Evolutionary conservation across 2,797 vertebrate species (phyloP), one percentile per base, ranked within the genome.

Genomic region (Danio aesculapii): DNA sequence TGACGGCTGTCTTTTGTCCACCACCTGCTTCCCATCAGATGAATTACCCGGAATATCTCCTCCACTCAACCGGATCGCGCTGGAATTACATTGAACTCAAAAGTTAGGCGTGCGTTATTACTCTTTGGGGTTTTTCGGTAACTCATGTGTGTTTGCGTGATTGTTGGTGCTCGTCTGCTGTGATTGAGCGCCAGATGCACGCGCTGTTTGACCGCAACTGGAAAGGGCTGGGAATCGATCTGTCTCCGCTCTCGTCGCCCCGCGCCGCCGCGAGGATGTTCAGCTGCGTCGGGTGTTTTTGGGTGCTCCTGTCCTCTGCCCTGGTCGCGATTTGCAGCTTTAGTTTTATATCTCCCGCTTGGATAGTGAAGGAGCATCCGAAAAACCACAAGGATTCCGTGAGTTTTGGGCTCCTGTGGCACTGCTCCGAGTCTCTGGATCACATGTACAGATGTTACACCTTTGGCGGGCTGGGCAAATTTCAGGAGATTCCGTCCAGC

Each of bases 211-310:
- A 90, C 82, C 91, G 93, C 90, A 89, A 93, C 88, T 93, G 93
- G 91, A 95, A 93, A 92, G 90, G 93, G 90, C 89, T 93, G 79
- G 93, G 91, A 87, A 87, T 93, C 85, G 90, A 87, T 87, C 89
- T 89, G 88, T 91, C 88, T 87, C 88, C 90, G 87, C 89, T 91
- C 84, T 92, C 91, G 77, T 71, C 85, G 88, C 92, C 92, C 91
- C 92, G 87, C 73, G 92, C 16, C 30, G 41, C 91, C 80, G 93
- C 90, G 89, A 95, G 90, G 92, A 97, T 96, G 96, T 95, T 95
- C 92, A 95, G 95, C 93, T 95, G 96, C 49, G 96, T 97, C 92
- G 95, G 95, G 81, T 96, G 96, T 88, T 96, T 97, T 87, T 97
- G 96, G 96, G 95, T 94, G 87, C 95, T 97, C 81, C 93, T 97